Conservation (phyloP, 2,797 vertebrate species). For the Melanotaenia boesemani region DNA sequence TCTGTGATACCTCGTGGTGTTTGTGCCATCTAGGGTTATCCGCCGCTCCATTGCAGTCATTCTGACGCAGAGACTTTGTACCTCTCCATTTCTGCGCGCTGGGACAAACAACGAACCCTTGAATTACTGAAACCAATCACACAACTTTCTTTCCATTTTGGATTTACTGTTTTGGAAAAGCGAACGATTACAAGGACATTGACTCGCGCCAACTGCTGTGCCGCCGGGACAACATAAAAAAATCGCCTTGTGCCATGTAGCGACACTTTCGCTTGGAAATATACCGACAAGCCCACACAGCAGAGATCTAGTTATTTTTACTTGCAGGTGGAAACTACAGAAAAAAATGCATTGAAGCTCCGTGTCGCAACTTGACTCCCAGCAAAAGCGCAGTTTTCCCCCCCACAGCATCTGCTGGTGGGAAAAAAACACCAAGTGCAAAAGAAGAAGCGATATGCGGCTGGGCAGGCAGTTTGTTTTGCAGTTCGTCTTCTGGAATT, state of each 20-base stretch:
- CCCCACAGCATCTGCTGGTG: constrained; percentile 45
- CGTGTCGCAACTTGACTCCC: constrained; percentile 52
- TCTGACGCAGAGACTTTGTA: constrained; percentile 48
- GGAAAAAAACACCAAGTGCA: constrained; percentile 15
- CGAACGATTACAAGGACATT: constrained; percentile 42
- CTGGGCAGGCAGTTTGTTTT: constrained; percentile 49
- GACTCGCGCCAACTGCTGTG: constrained; percentile 30
- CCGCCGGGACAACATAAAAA: constrained; percentile 24
- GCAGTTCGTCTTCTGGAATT: constrained; percentile 71
- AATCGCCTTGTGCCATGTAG: constrained; percentile 47
- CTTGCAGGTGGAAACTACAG: constrained; percentile 60
- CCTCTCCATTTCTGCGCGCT: constrained; percentile 21
- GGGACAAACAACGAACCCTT: constrained; percentile 17
- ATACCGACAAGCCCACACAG: constrained; percentile 43
- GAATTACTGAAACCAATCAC: constrained; percentile 3
- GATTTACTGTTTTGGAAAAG: constrained; percentile 32
- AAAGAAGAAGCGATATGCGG: constrained; percentile 59
- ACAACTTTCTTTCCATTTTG: constrained; percentile 15
- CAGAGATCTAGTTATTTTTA: constrained; percentile 60
- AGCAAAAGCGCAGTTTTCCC: constrained; percentile 53
- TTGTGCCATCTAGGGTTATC: constrained; percentile 59
- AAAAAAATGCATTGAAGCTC: constrained; percentile 67
- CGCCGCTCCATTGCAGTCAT: constrained; percentile 56
- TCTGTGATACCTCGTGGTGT: constrained; percentile 45
- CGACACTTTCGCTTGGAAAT: constrained; percentile 54